These are phyloP conservation scores for Autographa pulchrina DNA, from an alignment of 2,888 invertebrate species.

Conservation along the genomic window DNA sequence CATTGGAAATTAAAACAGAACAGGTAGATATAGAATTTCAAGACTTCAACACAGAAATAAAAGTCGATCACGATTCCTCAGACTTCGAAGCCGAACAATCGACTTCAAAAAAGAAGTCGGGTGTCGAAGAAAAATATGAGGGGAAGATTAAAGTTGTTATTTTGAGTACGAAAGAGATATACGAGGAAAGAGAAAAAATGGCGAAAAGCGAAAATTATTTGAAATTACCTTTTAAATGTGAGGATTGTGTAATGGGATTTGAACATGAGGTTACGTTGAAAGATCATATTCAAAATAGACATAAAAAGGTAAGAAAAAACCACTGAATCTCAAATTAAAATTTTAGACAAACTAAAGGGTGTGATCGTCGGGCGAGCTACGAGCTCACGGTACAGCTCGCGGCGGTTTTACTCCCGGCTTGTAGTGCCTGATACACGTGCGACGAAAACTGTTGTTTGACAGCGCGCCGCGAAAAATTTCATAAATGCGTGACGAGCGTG, in stretches of 20 bases:
- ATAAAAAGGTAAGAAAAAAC: constrained; percentile 74
- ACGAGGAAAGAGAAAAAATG: constrained; percentile 69
- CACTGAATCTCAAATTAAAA: too few species aligned
- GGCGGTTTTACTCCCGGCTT: too few species aligned
- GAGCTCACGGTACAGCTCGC: too few species aligned
- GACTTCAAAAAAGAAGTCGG: constrained; percentile 15
- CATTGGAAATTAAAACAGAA: constrained; percentile 28
- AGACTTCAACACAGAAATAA: constrained; percentile 64
- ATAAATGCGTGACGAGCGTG: too few species aligned
- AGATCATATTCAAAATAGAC: constrained; percentile 74
- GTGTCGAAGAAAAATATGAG: constrained; percentile 61
- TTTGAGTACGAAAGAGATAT: constrained; percentile 68
- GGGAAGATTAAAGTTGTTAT: constrained; percentile 71
- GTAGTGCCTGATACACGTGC: too few species aligned
- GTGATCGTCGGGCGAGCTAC: too few species aligned
- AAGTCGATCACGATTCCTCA: constrained; percentile 69
- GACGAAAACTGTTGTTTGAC: too few species aligned
- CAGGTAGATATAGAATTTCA: neutral
- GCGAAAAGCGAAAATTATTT: constrained; percentile 68
- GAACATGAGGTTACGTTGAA: constrained; percentile 75
- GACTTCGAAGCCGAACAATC: constrained; percentile 64
- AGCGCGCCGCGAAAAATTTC: too few species aligned
- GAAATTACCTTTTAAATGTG: constrained; percentile 77
- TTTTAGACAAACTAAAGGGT: too few species aligned
- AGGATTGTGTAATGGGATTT: constrained; percentile 76